Percentiles rank a stretch among this genome's conserved stretches.
Conservation (phyloP, 2,113 vertebrate genomes). For the Balaenoptera acutorostrata region DNA sequence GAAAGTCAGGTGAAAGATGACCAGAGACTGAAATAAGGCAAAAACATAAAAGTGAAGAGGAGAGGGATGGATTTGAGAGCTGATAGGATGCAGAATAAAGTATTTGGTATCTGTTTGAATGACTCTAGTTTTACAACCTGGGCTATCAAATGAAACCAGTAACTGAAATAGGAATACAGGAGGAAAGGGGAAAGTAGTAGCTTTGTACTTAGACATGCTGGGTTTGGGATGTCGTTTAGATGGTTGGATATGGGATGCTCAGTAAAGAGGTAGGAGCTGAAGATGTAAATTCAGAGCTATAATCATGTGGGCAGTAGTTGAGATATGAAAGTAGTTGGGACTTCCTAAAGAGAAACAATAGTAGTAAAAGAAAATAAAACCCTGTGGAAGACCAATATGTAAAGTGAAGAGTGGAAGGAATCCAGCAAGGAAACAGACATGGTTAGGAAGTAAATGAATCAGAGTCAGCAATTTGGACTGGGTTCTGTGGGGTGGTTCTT, state of each 20-base stretch:
- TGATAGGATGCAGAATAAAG: not conserved
- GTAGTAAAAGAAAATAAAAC: not conserved
- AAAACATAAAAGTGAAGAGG: not conserved
- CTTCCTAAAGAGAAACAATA: not conserved
- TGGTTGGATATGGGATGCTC: not conserved
- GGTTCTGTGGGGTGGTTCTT: not conserved
- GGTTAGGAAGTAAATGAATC: not conserved
- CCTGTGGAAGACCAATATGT: not conserved
- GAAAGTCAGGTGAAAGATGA: not conserved
- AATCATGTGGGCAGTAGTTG: not conserved
- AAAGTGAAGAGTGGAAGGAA: not conserved
- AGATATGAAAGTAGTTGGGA: not conserved
- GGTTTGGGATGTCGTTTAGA: not conserved
- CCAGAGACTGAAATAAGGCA: not conserved
- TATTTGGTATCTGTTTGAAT: not conserved
- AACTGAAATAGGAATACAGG: not conserved
- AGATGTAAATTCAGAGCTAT: not conserved
- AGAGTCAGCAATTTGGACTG: not conserved
- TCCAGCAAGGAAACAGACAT: not conserved
- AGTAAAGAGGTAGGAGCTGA: not conserved
- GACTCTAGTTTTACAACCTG: not conserved
- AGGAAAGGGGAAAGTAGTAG: not conserved
- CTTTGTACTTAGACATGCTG: not conserved
- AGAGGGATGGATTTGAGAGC: not conserved
- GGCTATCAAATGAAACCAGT: not conserved